phyloP scores from a whole-genome alignment of 35 echinoderm and acorn worm species.

The Ptychodera flava region DNA sequence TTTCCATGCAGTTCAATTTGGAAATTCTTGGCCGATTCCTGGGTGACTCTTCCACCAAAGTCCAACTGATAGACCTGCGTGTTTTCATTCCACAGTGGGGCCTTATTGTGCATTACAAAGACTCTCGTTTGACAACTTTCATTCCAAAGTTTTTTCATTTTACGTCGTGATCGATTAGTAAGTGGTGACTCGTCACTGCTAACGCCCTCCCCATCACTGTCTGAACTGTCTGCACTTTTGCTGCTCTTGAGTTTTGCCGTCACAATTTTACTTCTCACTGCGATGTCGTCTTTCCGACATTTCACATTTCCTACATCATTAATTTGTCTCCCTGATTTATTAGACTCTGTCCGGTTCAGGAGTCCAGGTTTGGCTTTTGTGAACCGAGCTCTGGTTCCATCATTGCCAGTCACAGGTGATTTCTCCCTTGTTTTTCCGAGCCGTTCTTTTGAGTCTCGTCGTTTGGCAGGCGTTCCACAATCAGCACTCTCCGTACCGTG shows the following conservation, averaged over 20 bases:
- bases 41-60: conserved; percentile 94
- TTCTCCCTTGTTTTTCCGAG: background rate
- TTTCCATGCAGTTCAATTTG: conserved; percentile 93
- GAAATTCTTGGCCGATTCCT: conserved; percentile 99
- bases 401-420: background rate
- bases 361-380: background rate
- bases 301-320: background rate
- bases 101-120: conserved; percentile 96
- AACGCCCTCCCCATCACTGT: conserved; percentile 65
- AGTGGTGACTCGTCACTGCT: background rate
- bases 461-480: background rate
- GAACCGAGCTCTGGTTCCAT: background rate
- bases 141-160: conserved; percentile 14
- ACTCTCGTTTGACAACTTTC: conserved; percentile 66
- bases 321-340: background rate
- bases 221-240: conserved; percentile 72
- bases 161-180: background rate
- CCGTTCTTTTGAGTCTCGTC: background rate
- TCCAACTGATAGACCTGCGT: conserved; percentile 97
- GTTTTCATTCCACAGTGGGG: conserved; percentile 94
- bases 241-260: background rate
- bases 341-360: background rate
- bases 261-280: background rate
- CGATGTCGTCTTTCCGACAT: background rate
- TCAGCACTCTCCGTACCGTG: background rate